Evolutionary conservation across 2,888 invertebrate species (phyloP), one percentile per base, ranked within the genome.

Genomic region (Cryptus armator): DNA sequence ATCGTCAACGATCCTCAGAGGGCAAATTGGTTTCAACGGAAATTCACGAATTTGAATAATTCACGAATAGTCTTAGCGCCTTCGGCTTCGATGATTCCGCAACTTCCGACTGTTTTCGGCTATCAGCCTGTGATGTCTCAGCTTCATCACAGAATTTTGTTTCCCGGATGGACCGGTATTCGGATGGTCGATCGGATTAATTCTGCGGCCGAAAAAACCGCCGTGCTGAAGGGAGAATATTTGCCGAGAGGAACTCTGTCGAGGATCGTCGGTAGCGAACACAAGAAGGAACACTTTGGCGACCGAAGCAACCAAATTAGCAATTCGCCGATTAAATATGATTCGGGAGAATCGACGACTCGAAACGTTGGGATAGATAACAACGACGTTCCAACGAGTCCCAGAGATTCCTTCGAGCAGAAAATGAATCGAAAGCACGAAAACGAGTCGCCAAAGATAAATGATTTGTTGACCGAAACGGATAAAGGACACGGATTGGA

Each of bases 101-200:
- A 51, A 59, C 9, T 51, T 1, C 59, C 72, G 1, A 67, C 53
- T n/a, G 53, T 72, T 12, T 84, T 68, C 48, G 59, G 64, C n/a
- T 81, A 81, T 51, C 81, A 66, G 12, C 81, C 81, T 7, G 44
- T 81, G 19, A 81, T 81, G 19, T 76, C 62, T 19, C 84, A 77
- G 48, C 44, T 84, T 10, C 76, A 76, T 44, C 76, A 72, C 32
- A 72, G 67, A 68, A 71, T 84, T 0, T 48, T 76, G 9, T 81
- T 81, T 48, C 59, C 71, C 12, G 67, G 51, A 14, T 72, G 76
- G n/a, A 19, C 2, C 3, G 48, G 44, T 6, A 67, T 72, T 62
- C 56, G 37, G 24, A 4, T 46, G 7, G 4, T 37, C 14, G 43
- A 71, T 12, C 48, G 43, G 16, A 43, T 62, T 0, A 71, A 72